Evolutionary conservation across 1,140 invertebrate genomes (phyloP).

Genomic region (Drosophila nigrodunni): DNA sequence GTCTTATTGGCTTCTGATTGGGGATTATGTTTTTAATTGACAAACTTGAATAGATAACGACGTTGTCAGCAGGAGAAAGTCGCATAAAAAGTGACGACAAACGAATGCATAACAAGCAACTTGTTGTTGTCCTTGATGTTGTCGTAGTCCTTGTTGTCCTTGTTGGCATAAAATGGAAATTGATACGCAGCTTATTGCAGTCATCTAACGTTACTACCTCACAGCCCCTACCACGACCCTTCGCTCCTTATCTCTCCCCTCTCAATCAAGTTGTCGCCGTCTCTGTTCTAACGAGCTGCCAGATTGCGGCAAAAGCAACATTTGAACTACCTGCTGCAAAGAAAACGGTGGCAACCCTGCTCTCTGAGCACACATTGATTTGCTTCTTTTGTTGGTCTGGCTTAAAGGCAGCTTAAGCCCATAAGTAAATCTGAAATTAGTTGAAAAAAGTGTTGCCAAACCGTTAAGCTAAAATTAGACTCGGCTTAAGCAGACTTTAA

Average conservation of each 20-base stretch:
- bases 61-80: conserved; percentile 77
- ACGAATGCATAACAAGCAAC: conserved; percentile 78
- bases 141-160: conserved; percentile 15
- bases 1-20: conserved; percentile 82
- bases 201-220: neutral
- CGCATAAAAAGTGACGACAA: conserved; percentile 79
- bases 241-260: neutral
- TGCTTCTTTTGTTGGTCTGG: neutral
- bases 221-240: neutral
- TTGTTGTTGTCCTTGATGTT: conserved; percentile 12
- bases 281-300: conserved; percentile 21
- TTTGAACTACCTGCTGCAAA: neutral
- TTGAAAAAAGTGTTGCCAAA: too few relatives aligned
- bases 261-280: neutral
- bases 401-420: neutral
- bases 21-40: conserved; percentile 83
- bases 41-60: conserved; percentile 82
- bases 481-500: too few relatives aligned
- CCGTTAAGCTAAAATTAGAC: too few relatives aligned
- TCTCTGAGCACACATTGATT: neutral
- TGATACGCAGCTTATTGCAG: conserved; percentile 46
- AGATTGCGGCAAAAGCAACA: neutral
- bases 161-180: conserved; percentile 46
- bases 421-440: neutral
- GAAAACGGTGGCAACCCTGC: neutral